A percentile compares a stretch with the other conserved stretches of the same genome.
These are phyloP conservation scores for Dicerorhinus sumatrensis DNA, from an alignment of 2,113 vertebrate genomes.

Conservation along the genomic window DNA sequence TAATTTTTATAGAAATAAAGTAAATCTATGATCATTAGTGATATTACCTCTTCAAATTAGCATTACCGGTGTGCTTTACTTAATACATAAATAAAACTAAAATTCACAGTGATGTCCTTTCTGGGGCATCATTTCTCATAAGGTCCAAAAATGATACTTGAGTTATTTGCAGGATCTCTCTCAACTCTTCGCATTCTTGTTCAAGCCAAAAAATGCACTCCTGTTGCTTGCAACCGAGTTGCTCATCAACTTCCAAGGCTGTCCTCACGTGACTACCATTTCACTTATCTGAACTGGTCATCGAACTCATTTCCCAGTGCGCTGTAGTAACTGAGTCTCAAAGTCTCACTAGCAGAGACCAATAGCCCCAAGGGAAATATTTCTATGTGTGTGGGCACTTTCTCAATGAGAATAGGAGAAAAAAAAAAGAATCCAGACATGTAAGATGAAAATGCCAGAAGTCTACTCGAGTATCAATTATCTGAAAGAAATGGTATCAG, in stretches of 20 bases:
- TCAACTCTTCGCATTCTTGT: constrained; percentile 90
- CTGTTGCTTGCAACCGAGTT: constrained; percentile 89
- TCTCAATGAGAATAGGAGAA: too few species aligned
- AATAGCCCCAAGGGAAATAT: too few species aligned
- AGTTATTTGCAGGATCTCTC: constrained; percentile 93
- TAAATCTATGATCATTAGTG: neutral
- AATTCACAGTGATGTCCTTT: constrained; percentile 89
- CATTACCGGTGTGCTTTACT: neutral
- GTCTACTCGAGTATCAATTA: neutral
- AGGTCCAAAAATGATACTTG: constrained; percentile 91
- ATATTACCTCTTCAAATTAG: neutral
- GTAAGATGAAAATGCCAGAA: neutral
- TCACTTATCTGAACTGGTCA: constrained; percentile 86
- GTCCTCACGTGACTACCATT: constrained; percentile 93
- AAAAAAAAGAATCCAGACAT: neutral
- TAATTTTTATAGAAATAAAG: neutral
- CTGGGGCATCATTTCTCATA: constrained; percentile 89
- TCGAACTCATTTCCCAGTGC: constrained; percentile 87
- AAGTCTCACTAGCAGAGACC: neutral
- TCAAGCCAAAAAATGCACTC: constrained; percentile 91
- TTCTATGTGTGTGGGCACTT: neutral
- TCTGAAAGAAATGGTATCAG: constrained; percentile 85
- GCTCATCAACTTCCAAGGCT: constrained; percentile 93
- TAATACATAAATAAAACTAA: constrained; percentile 58
- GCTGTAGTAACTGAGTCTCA: fast-evolving